Evolutionary conservation across 2,888 invertebrate genomes (phyloP), one percentile per base, ranked within the genome.

Genomic region (Aphidius colemani): DNA sequence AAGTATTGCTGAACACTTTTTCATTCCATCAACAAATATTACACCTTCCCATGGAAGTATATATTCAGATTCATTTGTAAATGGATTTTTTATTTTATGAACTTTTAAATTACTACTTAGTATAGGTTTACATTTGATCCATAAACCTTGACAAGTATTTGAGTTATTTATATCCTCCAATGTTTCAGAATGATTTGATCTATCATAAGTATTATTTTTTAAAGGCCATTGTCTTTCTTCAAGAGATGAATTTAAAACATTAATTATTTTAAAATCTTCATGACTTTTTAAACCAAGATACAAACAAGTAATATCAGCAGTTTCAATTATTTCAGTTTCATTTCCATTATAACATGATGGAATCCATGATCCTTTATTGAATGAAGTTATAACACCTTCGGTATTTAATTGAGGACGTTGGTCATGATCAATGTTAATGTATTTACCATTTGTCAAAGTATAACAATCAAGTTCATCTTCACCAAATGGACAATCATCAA

Each of bases 391-490:
- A 61, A 89, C 84, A 30, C 93, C 93, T 70, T 86, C 85, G 59
- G 83, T 80, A 67, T 84, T 85, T 7, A 90, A 78, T 65, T 83
- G 81, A 1, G 92, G 90, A 70, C 86, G 85, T 55, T 85, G 84
- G 72, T 89, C 88, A 51, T 85, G 78, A 75, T 90, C 90, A 58
- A 88, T n/a, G 30, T 48, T 46, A 9, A 55, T 40, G 7, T 46
- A 5, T 40, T 39, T 9, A n/a, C 30, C 41, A 18, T 59, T 53
- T 8, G 13, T 59, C 10, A 51, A 46, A 11, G 45, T 39, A 9
- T 92, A 87, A 77, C 94, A 94, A 77, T 92, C 88, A 59, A 85
- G 75, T 84, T 94, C 94, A 76, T 94, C 94, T 83, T 93, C 93
- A 40, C 87, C 86, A 69, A 86, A 81, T 13, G 83, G 83, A 76